A percentile compares a stretch with the other conserved stretches of the same genome.
Conservation (phyloP, 2,888 invertebrate species). For the Troglohyphantes excavatus region DNA sequence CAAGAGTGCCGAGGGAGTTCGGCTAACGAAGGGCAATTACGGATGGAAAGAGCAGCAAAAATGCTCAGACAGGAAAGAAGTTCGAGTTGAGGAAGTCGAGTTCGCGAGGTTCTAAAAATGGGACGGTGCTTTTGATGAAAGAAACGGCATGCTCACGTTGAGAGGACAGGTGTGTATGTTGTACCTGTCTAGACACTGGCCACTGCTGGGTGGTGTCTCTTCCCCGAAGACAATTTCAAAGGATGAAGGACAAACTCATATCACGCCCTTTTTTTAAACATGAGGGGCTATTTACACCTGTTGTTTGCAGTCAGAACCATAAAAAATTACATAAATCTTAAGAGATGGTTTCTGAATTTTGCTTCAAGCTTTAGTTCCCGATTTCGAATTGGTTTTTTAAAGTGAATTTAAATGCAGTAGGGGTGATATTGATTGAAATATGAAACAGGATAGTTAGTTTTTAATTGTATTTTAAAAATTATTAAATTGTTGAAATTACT, state of each 20-base stretch:
- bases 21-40: neutral
- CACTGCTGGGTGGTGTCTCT: neutral
- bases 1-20: neutral
- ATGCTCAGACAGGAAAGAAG: neutral
- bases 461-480: no score
- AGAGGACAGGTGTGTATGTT: neutral
- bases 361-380: no score
- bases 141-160: neutral
- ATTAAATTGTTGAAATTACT: no score
- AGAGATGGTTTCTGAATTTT: no score
- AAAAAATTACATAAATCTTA: no score
- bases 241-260: neutral
- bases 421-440: no score
- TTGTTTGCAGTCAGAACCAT: no score
- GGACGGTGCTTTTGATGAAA: neutral
- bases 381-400: no score
- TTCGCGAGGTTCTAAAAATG: neutral
- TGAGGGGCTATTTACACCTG: no score
- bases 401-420: no score
- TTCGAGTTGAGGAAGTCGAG: constrained; percentile 1
- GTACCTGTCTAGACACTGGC: neutral
- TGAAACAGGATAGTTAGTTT: no score
- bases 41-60: neutral
- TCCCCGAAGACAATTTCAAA: neutral
- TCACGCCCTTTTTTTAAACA: neutral